These are phyloP conservation scores for Diachrysia chrysitis DNA, from an alignment of 2,888 invertebrate genomes.

Conservation along the genomic window DNA sequence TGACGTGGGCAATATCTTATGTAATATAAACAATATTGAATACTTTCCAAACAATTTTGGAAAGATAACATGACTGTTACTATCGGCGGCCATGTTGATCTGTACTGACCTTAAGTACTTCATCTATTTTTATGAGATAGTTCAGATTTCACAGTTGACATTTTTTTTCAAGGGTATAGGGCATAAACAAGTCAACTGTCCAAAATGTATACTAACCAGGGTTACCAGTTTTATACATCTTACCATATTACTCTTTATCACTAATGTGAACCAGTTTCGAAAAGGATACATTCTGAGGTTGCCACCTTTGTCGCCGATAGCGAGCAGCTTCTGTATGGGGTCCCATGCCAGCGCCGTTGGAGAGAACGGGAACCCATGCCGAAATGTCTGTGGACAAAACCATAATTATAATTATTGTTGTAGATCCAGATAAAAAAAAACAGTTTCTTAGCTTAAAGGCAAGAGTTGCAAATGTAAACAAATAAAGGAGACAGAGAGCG, in stretches of 20 bases:
- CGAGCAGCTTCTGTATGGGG: constrained; percentile 98
- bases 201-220: not conserved
- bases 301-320: constrained; percentile 98
- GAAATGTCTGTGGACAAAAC: constrained; percentile 94
- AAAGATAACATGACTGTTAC: not conserved
- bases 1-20: not conserved
- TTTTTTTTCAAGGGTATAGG: no score
- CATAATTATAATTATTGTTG: constrained; percentile 33
- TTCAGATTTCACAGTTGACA: not conserved
- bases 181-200: not conserved
- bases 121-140: not conserved
- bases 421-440: not conserved
- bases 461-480: no score
- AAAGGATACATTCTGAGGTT: constrained; percentile 99
- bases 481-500: no score
- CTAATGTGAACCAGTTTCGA: constrained; percentile 40
- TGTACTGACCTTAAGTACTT: not conserved
- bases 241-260: not conserved
- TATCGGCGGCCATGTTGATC: not conserved
- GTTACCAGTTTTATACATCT: not conserved
- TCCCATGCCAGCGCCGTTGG: constrained; percentile 99
- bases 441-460: not conserved
- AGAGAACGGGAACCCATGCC: constrained; percentile 99
- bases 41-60: not conserved
- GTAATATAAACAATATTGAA: not conserved